phyloP scores from a whole-genome alignment of 2,888 invertebrate genomes.

The Ctena decussata region DNA sequence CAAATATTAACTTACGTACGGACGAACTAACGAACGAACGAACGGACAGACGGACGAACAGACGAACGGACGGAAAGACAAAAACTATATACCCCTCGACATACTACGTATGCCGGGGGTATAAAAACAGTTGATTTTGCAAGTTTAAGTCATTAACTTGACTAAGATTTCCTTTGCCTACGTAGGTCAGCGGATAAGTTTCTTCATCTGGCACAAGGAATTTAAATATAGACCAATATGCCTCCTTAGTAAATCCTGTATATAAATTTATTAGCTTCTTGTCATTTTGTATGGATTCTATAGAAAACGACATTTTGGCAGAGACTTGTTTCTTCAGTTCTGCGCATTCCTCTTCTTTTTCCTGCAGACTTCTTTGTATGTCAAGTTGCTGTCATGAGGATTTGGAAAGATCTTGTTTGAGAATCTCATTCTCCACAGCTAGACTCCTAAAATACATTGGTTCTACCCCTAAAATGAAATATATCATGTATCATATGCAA shows the following conservation, averaged over 20 bases:
- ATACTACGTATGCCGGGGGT: too few species aligned
- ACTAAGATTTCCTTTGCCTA: not conserved
- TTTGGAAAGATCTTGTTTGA: too few species aligned
- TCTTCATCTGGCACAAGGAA: constrained; percentile 22
- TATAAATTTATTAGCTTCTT: constrained; percentile 10
- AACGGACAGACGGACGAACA: too few species aligned
- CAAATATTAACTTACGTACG: too few species aligned
- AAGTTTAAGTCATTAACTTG: not conserved
- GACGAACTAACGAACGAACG: too few species aligned
- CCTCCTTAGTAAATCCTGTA: constrained; percentile 28
- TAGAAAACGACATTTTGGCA: not conserved
- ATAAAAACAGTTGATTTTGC: not conserved
- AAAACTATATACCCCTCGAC: too few species aligned
- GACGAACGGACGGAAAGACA: too few species aligned
- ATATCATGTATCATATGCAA: too few species aligned
- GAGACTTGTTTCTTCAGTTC: not conserved
- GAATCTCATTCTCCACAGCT: too few species aligned
- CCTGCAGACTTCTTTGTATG: not conserved
- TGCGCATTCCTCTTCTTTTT: not conserved
- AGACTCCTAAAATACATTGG: too few species aligned
- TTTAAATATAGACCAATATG: not conserved
- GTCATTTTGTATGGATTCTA: not conserved
- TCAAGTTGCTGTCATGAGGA: too few species aligned
- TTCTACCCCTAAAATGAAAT: too few species aligned
- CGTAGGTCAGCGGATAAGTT: not conserved